Evolutionary conservation across 2,797 vertebrate genomes (phyloP).

Genomic region (Paratrypauchen microcephalus): DNA sequence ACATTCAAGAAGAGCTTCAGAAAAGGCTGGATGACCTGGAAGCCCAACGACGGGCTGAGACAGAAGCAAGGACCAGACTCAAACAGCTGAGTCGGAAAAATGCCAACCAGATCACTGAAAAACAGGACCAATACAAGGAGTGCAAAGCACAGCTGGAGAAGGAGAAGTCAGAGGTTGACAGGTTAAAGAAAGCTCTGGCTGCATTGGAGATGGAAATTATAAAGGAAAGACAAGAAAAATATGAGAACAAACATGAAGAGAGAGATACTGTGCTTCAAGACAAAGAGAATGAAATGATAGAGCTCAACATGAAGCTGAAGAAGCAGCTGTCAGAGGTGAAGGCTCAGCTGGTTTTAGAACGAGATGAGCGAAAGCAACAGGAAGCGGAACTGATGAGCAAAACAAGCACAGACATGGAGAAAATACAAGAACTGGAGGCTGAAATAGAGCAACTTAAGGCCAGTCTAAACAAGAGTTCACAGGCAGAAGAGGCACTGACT

Average conservation of each 20-base stretch:
- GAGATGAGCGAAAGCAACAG: conserved; percentile 63
- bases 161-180: conserved; percentile 64
- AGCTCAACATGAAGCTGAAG: conserved; percentile 68
- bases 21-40: conserved; percentile 78
- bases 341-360: conserved; percentile 71
- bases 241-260: conserved; percentile 26
- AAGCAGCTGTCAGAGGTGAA: conserved; percentile 67
- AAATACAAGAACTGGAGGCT: conserved; percentile 66
- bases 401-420: conserved; percentile 38
- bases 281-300: conserved; percentile 62
- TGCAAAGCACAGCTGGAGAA: conserved; percentile 67
- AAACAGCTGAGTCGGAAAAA: conserved; percentile 79
- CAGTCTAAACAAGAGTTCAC: conserved; percentile 20
- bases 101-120: conserved; percentile 58
- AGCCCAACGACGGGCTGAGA: conserved; percentile 70
- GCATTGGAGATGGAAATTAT: conserved; percentile 56
- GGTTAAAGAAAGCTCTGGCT: conserved; percentile 58
- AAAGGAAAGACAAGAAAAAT: conserved; percentile 33
- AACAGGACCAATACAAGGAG: conserved; percentile 65
- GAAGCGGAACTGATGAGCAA: conserved; percentile 53
- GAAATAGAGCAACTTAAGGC: conserved; percentile 67
- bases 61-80: conserved; percentile 74
- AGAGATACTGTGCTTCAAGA: conserved; percentile 48
- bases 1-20: conserved; percentile 73
- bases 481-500: conserved; percentile 46